Evolutionary conservation across 2,797 vertebrate genomes (phyloP), one percentile per base, ranked within the genome.

Genomic region (Molossus molossus): DNA sequence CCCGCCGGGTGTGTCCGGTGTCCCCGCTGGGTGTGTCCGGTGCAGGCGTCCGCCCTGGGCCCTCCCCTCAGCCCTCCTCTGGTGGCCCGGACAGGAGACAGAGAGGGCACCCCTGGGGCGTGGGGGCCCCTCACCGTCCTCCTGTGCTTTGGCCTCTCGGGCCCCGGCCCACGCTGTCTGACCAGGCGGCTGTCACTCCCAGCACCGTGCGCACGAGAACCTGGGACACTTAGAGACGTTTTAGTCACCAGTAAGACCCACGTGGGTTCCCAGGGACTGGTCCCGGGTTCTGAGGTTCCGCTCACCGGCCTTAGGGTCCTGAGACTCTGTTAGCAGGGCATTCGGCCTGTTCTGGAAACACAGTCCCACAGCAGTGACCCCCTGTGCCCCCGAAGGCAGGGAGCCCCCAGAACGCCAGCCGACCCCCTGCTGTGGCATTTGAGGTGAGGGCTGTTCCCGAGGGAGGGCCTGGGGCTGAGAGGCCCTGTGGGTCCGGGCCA

Each of bases 21-120:
- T 60, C 53, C 45, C 27, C 0, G 25, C 13, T 5, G 4, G 9
- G 53, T 11, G 37, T 21, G 50, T 7, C 3, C 5, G 65, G 15
- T 11, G 18, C 21, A 0, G 2, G 4, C 6, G 21, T 4, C 15
- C 8, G 33, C 17, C 1, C 3, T 3, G 1, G 50, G 48, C 29
- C 55, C 40, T 15, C 15, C 40, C 20, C 60, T 48, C 40, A 5
- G 60, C 18, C 0, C 4, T 2, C 9, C 40, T 60, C 57, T 5
- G 3, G 2, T 6, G 10, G 18, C 15, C 79, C 3, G 0, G 73
- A 7, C 1, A 6, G 40, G 40, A 45, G 40, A 45, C 40, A 1
- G 23, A 14, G 33, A 9, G 21, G 77, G 55, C 21, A 5, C 21
- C 3, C 0, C 9, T 1, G 21, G 13, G n/a, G 6, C 2, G 13